Evolutionary conservation across 2,888 invertebrate genomes (phyloP).

Genomic region (Cataglyphis livida): DNA sequence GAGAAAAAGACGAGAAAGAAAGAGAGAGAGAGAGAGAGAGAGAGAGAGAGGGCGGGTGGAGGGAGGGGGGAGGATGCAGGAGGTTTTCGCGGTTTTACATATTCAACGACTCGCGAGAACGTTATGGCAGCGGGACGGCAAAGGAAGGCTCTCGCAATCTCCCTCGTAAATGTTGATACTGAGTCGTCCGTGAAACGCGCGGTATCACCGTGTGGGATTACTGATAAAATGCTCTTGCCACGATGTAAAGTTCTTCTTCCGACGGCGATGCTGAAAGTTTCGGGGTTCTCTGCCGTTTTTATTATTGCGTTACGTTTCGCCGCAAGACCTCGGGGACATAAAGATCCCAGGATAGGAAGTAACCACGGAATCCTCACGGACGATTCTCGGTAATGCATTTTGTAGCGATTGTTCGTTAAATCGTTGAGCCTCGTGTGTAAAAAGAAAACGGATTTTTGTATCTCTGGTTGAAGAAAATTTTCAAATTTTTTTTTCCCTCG

Average conservation of each 20-base stretch:
- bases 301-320: conserved; percentile 32
- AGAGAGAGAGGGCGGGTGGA: not conserved
- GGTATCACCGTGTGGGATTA: conserved; percentile 8
- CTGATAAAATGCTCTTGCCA: conserved; percentile 30
- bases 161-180: conserved; percentile 45
- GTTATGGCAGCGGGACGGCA: conserved; percentile 11
- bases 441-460: not conserved
- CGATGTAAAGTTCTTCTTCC: conserved; percentile 26
- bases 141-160: conserved; percentile 34
- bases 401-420: not conserved
- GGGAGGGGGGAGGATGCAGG: not conserved
- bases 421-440: not conserved
- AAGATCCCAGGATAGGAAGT: conserved; percentile 27
- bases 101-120: conserved; percentile 51
- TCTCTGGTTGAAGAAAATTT: not conserved
- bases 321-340: conserved; percentile 25
- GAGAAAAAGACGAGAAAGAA: not conserved
- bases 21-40: not conserved
- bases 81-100: conserved; percentile 49
- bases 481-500: not conserved
- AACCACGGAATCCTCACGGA: not conserved
- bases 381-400: not conserved
- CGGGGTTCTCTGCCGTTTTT: conserved; percentile 2
- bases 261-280: conserved; percentile 44
- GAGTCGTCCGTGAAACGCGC: conserved; percentile 29